phyloP scores from a whole-genome alignment of 2,113 vertebrate species.

The Diglossa brunneiventris region DNA sequence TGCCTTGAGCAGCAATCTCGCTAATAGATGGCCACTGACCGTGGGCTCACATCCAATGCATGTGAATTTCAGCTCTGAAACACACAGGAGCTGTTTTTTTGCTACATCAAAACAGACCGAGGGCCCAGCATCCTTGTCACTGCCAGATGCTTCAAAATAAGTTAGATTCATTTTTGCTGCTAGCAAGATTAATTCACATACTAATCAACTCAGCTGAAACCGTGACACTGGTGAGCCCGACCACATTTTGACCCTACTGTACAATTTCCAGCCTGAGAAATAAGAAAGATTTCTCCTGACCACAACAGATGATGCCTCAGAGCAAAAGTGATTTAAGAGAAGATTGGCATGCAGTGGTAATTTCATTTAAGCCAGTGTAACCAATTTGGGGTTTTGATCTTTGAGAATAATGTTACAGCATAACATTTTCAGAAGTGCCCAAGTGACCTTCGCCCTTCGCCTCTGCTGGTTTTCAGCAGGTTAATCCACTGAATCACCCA shows the following conservation, averaged over 20 bases:
- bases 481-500: neutral
- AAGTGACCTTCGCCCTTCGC: neutral
- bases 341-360: neutral
- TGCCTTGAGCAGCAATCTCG: neutral
- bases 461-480: accelerated
- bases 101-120: neutral
- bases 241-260: slow-evolving; percentile 9
- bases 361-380: slow-evolving; percentile 9
- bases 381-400: slow-evolving; percentile 35
- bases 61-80: neutral
- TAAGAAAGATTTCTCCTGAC: neutral
- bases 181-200: neutral
- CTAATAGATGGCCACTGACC: neutral
- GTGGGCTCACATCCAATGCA: neutral
- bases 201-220: slow-evolving; percentile 2
- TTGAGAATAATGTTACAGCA: neutral
- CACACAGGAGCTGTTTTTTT: neutral
- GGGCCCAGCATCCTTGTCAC: neutral
- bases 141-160: slow-evolving; percentile 6
- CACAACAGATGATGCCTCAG: slow-evolving; percentile 1
- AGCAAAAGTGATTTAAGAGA: slow-evolving; percentile 17
- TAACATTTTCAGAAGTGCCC: neutral
- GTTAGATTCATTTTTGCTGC: neutral
- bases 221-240: neutral
- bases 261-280: neutral